A percentile compares a stretch with the other conserved stretches of the same genome.
Conservation (phyloP, 2,888 invertebrate species). For the Dioctria linearis region DNA sequence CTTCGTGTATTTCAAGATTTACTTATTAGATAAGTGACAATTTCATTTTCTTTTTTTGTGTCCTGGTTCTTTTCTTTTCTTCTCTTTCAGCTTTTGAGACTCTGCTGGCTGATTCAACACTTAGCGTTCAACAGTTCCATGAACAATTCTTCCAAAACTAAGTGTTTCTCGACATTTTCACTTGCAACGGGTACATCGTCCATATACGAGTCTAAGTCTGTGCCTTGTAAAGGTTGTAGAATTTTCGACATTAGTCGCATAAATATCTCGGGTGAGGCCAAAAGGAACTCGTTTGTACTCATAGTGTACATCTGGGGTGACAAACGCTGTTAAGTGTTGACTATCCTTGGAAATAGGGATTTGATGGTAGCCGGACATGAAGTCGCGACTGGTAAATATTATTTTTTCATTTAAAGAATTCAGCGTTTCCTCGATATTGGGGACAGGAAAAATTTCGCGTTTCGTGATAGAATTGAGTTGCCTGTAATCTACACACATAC, state of each 20-base stretch:
- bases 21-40: too few species aligned
- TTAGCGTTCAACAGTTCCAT: too few species aligned
- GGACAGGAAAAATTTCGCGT: conserved; percentile 59
- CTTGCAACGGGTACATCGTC: background rate
- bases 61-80: too few species aligned
- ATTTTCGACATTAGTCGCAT: conserved; percentile 25
- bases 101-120: too few species aligned
- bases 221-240: background rate
- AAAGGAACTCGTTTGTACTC: conserved; percentile 63
- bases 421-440: conserved; percentile 60
- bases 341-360: conserved; percentile 10
- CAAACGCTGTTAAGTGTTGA: conserved; percentile 60
- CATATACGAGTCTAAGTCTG: background rate
- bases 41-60: too few species aligned
- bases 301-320: conserved; percentile 62
- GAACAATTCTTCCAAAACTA: too few species aligned
- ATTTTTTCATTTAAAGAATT: background rate
- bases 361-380: conserved; percentile 51
- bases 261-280: conserved; percentile 61
- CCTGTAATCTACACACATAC: conserved; percentile 62
- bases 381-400: conserved; percentile 41
- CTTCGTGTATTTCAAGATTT: too few species aligned
- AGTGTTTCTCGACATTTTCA: background rate
- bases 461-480: conserved; percentile 61
- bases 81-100: too few species aligned